These are phyloP conservation scores for Galleria mellonella DNA, from an alignment of 1,140 invertebrate genomes.

Conservation along the genomic window DNA sequence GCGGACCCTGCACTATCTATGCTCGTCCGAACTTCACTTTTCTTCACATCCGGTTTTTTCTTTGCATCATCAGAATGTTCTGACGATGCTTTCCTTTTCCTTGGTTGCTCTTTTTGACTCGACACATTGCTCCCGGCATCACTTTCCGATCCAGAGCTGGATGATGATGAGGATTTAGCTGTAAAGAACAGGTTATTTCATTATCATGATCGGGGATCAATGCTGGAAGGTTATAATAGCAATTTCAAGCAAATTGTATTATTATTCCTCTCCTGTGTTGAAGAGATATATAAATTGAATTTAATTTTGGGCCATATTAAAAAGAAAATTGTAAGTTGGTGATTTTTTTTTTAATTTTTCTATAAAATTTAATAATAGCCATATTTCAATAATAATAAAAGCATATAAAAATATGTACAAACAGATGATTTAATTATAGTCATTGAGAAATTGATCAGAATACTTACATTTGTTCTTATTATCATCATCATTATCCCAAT, in stretches of 20 bases:
- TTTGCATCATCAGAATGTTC: constrained; percentile 48
- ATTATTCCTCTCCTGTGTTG: too few species aligned
- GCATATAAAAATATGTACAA: too few species aligned
- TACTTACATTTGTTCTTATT: constrained; percentile 44
- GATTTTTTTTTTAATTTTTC: too few species aligned
- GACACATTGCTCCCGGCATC: constrained; percentile 52
- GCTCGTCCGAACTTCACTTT: constrained; percentile 48
- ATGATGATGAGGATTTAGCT: constrained; percentile 75
- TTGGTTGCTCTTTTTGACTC: constrained; percentile 40
- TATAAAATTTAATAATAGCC: too few species aligned
- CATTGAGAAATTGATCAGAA: constrained; percentile 73
- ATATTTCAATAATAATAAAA: too few species aligned
- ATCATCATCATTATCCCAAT: constrained; percentile 74
- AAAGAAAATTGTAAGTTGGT: too few species aligned
- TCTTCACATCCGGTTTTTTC: constrained; percentile 56
- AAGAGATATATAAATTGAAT: too few species aligned
- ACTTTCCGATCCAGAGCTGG: constrained; percentile 62
- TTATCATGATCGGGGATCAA: too few species aligned
- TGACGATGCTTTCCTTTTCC: constrained; percentile 50
- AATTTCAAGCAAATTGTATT: constrained; percentile 34
- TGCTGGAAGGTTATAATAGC: too few species aligned
- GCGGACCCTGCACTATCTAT: constrained; percentile 49
- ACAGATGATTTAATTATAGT: too few species aligned
- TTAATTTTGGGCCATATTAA: too few species aligned
- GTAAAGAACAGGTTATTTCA: constrained; percentile 7